Conservation (phyloP, 2,888 invertebrate species). For the Scaptodrosophila latifasciaeformis region DNA sequence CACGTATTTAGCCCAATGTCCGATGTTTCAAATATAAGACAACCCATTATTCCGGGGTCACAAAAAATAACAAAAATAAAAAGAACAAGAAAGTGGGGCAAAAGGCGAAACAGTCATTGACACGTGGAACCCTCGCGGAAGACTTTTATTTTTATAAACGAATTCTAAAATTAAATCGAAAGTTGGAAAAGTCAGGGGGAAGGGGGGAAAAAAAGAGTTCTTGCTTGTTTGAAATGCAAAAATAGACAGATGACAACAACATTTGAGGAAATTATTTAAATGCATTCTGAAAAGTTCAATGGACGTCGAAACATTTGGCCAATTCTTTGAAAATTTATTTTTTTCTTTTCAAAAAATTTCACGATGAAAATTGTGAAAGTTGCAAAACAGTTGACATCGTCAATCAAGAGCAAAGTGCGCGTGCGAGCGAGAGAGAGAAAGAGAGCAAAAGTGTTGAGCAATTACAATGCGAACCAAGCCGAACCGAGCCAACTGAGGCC, state of each 20-base stretch:
- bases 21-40: slow-evolving; percentile 55
- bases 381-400: slow-evolving; percentile 66
- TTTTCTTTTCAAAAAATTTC: slow-evolving; percentile 12
- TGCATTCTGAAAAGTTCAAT: slow-evolving; percentile 61
- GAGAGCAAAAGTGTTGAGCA: too few species aligned
- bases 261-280: too few species aligned
- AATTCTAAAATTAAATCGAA: too few species aligned
- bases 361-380: slow-evolving; percentile 51
- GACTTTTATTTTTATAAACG: too few species aligned
- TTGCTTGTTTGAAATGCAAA: too few species aligned
- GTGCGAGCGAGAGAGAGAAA: too few species aligned
- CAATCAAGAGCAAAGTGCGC: too few species aligned
- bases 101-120: slow-evolving; percentile 66
- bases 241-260: too few species aligned
- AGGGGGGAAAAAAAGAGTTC: too few species aligned
- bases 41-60: slow-evolving; percentile 64
- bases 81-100: slow-evolving; percentile 49
- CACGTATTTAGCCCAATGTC: slow-evolving; percentile 67
- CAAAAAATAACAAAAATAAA: slow-evolving; percentile 18
- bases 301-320: slow-evolving; percentile 49
- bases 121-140: too few species aligned
- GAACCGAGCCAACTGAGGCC: too few species aligned
- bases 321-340: slow-evolving; percentile 42
- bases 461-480: slow-evolving; percentile 22
- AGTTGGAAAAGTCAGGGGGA: too few species aligned